Conservation (phyloP, 1,140 invertebrate species). For the Penaeus indicus region DNA sequence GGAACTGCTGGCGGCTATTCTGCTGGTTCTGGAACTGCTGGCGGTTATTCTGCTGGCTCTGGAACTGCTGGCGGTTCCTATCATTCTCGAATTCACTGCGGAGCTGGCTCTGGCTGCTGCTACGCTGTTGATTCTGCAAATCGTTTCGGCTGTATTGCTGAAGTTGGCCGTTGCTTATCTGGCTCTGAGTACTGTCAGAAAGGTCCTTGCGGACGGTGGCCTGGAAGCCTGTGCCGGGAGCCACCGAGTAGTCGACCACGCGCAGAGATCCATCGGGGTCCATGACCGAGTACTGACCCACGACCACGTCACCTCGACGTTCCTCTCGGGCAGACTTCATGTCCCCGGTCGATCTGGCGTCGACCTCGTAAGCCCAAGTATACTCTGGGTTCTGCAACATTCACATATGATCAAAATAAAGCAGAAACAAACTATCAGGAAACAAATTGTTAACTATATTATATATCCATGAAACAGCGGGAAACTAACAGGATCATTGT, state of each 20-base stretch:
- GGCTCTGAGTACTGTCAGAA: not conserved
- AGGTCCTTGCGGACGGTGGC: constrained; percentile 18
- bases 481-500: constrained; percentile 34
- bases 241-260: constrained; percentile 26
- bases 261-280: constrained; percentile 9
- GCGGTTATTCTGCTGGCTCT: not conserved
- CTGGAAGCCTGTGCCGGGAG: constrained; percentile 40
- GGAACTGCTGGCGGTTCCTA: not conserved
- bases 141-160: not conserved
- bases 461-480: not conserved
- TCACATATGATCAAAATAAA: not conserved
- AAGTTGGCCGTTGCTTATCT: not conserved
- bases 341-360: constrained; percentile 26
- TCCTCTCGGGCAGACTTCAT: constrained; percentile 43
- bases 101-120: not conserved
- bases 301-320: constrained; percentile 46
- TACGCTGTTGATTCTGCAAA: not conserved
- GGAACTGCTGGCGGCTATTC: not conserved
- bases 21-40: constrained; percentile 12
- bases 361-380: constrained; percentile 39
- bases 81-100: constrained; percentile 1
- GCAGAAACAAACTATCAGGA: not conserved
- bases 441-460: not conserved
- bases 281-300: constrained; percentile 34
- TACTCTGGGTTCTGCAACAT: constrained; percentile 34